phyloP scores from a whole-genome alignment of 2,113 vertebrate species.

The Crotalus helleri region DNA sequence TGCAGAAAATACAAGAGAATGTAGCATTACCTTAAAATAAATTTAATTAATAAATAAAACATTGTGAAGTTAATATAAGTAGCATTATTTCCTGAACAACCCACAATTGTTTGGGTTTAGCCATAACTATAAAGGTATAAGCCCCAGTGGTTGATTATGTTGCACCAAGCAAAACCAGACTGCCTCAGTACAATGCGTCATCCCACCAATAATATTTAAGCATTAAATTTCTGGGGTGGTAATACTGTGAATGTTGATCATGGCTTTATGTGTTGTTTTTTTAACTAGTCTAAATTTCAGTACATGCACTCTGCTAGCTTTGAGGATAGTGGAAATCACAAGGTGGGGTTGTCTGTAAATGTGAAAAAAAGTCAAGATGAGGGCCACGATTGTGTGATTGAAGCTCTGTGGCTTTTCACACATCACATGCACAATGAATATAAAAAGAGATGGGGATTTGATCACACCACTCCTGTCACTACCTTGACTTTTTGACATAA shows the following conservation, averaged over 20 bases:
- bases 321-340: not conserved
- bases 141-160: not conserved
- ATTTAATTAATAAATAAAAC: not conserved
- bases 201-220: not conserved
- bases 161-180: not conserved
- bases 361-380: not conserved
- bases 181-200: not conserved
- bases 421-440: not conserved
- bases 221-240: not conserved
- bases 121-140: not conserved
- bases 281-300: not conserved
- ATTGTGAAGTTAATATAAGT: no score
- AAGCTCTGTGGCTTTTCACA: not conserved
- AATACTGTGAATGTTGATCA: not conserved
- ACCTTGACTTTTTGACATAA: not conserved
- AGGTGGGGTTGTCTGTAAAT: not conserved
- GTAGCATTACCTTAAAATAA: not conserved
- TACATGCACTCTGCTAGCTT: not conserved
- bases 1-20: not conserved
- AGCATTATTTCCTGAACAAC: not conserved
- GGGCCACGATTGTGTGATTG: not conserved
- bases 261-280: not conserved
- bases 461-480: not conserved
- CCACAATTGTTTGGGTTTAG: not conserved
- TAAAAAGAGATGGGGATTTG: not conserved